Base-by-base conservation (phyloP, 2,113 vertebrate species). In the Callochromis pleurospilus region DNA sequence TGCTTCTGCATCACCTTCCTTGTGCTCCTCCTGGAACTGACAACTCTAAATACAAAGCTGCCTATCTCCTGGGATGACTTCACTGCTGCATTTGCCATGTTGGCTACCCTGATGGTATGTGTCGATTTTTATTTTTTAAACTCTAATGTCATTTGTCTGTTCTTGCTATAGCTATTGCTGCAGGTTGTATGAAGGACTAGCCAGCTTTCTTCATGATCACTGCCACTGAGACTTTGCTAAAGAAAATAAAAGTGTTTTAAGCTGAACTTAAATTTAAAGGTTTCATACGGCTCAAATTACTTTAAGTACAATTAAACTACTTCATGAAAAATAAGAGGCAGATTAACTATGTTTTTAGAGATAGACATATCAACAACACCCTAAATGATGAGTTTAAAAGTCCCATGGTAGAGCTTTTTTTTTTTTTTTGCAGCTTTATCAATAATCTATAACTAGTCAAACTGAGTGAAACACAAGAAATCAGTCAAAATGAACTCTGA, bases 1-100 rank as follows among this genome's bases (percentile, higher is more conserved):
- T 98, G 97, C 87, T 98, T 97, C 38, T 5, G 70, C 0, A 9
- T 97, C 65, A 97, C 97, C 0, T 29, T 98, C n/a, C 80, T 97
- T 47, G 95, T 98, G n/a, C 82, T 98, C 26, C 0, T 96, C 29
- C 80, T 97, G 93, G 98, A 98, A 89, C 75, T 98, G 83, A 92
- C 90, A 38, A 88, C 82, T 75, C 77, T 98, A 75, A 83, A 65
- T 13, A 1, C 24, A 0, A 91, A 86, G 80, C 58, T 98, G 83
- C 97, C 96, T 0, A 94, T 98, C 80, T 98, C 97, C 92, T 98
- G 98, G 98, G 95, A 96, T 0, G 97, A 98, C 91, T 97, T 98
- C 94, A 98, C 96, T 2, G 90, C 96, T 0, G 96, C 97, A 15
- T 98, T 97, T 82, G 95, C 97, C 90, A 97, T 98, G 97, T 84